A percentile compares a stretch with the other conserved stretches of the same genome.
Evolutionary conservation across 2,888 invertebrate genomes (phyloP).

Genomic region (Drosophila kanekoi): DNA sequence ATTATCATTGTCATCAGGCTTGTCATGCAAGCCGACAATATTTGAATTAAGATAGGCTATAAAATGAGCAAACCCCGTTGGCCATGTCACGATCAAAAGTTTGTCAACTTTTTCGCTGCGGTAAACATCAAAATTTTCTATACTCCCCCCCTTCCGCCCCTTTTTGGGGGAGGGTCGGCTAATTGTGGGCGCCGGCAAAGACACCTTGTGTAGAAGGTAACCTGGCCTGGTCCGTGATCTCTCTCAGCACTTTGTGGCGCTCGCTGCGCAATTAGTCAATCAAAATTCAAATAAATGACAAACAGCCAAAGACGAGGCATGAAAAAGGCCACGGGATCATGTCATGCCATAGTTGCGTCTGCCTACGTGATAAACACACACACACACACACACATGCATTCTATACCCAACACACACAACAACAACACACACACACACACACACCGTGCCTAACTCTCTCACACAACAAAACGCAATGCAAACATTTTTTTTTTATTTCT

Average conservation of each 20-base stretch:
- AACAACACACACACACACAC: constrained; percentile 4
- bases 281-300: constrained; percentile 75
- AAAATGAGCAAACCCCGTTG: constrained; percentile 35
- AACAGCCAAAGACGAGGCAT: constrained; percentile 55
- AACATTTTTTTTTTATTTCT: constrained; percentile 51
- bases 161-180: constrained; percentile 8
- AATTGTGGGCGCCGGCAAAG: constrained; percentile 26
- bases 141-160: too few species aligned
- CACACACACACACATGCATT: constrained; percentile 27
- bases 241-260: constrained; percentile 40
- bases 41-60: constrained; percentile 79
- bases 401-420: too few species aligned
- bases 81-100: constrained; percentile 25
- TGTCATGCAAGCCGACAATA: constrained; percentile 68
- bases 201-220: constrained; percentile 25
- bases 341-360: constrained; percentile 56
- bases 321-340: constrained; percentile 76
- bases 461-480: constrained; percentile 53
- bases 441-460: constrained; percentile 7
- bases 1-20: constrained; percentile 13
- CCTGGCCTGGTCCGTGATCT: constrained; percentile 12
- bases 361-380: constrained; percentile 64
- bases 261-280: constrained; percentile 81
- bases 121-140: constrained; percentile 50
- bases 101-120: constrained; percentile 40